Conservation (phyloP, 2,113 vertebrate genomes). For the Ochotona curzoniae region DNA sequence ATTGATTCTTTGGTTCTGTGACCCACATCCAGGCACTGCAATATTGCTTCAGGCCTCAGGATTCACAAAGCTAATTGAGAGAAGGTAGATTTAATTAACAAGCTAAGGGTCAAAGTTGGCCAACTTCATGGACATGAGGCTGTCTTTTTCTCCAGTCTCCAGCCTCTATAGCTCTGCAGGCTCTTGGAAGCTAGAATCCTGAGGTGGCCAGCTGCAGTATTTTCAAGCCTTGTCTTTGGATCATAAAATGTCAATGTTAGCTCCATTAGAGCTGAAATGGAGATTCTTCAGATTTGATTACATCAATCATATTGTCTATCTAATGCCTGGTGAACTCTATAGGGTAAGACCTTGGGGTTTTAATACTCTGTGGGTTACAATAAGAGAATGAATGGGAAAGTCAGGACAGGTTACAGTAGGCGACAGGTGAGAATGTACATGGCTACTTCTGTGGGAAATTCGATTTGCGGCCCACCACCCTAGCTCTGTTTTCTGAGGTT, state of each 20-base stretch:
- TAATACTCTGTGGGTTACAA: background rate
- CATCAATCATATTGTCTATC: background rate
- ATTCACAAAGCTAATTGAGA: background rate
- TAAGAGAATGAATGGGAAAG: background rate
- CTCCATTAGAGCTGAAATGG: background rate
- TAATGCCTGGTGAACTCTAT: background rate
- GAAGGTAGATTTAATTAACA: background rate
- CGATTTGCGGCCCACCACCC: background rate
- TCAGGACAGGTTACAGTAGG: background rate
- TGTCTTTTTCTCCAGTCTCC: background rate
- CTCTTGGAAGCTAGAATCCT: background rate
- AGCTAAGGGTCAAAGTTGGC: background rate
- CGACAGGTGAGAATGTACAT: background rate
- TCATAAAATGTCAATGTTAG: background rate
- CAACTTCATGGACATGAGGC: background rate
- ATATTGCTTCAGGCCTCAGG: background rate
- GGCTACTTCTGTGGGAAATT: background rate
- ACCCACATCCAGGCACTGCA: background rate
- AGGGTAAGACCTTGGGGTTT: background rate
- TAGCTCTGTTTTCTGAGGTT: background rate
- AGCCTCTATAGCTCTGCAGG: background rate
- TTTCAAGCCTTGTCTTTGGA: background rate
- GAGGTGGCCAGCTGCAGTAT: background rate
- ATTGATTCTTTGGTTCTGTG: background rate
- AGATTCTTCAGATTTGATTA: background rate